phyloP scores from a whole-genome alignment of 2,888 invertebrate genomes.

The Drosophila helvetica region DNA sequence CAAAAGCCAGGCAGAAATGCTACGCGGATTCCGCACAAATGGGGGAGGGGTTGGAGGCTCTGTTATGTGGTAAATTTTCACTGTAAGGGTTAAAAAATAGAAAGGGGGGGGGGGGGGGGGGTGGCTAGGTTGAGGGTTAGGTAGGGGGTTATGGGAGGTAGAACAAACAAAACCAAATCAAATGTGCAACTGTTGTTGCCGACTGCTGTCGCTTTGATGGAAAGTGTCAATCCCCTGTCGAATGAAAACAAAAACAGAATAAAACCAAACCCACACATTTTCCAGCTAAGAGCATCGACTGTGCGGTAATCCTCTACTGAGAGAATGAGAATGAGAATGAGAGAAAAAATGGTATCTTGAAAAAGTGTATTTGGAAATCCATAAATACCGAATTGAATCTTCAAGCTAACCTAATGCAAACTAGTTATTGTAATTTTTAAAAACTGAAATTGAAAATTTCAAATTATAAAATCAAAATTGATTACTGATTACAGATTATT shows the following conservation, averaged over 20 bases:
- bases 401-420: no score
- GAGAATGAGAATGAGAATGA: no score
- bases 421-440: no score
- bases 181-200: slow-evolving; percentile 66
- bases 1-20: slow-evolving; percentile 53
- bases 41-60: slow-evolving; percentile 12
- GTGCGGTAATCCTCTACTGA: not conserved
- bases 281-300: not conserved
- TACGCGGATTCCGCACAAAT: slow-evolving; percentile 24
- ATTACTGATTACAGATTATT: no score
- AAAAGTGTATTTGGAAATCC: not conserved
- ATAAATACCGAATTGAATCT: accelerated
- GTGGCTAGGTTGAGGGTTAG: not conserved
- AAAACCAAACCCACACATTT: slow-evolving; percentile 4
- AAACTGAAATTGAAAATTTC: no score
- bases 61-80: slow-evolving; percentile 43
- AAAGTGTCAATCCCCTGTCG: slow-evolving; percentile 47
- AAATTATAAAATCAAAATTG: no score
- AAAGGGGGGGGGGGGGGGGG: not conserved
- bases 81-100: slow-evolving; percentile 15
- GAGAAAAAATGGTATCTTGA: no score
- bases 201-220: slow-evolving; percentile 60
- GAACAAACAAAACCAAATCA: slow-evolving; percentile 58
- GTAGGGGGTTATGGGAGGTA: slow-evolving; percentile 4
- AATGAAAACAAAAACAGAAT: slow-evolving; percentile 18